These are phyloP conservation scores for Acropternis orthonyx DNA, from an alignment of 2,797 vertebrate species.

Conservation along the genomic window DNA sequence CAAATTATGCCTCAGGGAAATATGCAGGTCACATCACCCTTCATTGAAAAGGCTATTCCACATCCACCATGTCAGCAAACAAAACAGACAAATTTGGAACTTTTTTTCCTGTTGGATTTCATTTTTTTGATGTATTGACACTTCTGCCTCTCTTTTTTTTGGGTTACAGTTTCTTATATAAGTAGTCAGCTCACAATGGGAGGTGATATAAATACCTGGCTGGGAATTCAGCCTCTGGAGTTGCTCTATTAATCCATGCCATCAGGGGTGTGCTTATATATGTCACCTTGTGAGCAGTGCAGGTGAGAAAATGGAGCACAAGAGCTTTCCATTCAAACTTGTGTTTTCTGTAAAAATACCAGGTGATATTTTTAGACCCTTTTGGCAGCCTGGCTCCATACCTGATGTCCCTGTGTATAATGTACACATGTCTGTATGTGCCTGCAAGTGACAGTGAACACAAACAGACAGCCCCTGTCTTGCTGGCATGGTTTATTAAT, in stretches of 20 bases:
- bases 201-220: conserved; percentile 44
- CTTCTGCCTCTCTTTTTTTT: neutral
- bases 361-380: neutral
- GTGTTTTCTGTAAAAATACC: neutral
- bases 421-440: neutral
- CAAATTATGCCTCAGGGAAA: neutral
- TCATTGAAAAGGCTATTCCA: neutral
- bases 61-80: neutral
- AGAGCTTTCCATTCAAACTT: neutral
- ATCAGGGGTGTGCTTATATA: neutral
- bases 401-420: neutral
- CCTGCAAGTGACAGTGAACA: neutral
- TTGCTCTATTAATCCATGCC: conserved; percentile 25
- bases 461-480: neutral
- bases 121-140: neutral
- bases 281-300: conserved; percentile 22
- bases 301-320: neutral
- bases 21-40: neutral
- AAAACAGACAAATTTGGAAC: neutral
- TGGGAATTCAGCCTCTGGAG: conserved; percentile 29
- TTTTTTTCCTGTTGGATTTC: neutral
- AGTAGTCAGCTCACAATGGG: neutral
- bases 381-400: neutral
- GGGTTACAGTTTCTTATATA: neutral
- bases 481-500: conserved; percentile 19